Evolutionary conservation across 2,113 vertebrate species (phyloP), one percentile per base, ranked within the genome.

Genomic region (Mormyrus iriodes): DNA sequence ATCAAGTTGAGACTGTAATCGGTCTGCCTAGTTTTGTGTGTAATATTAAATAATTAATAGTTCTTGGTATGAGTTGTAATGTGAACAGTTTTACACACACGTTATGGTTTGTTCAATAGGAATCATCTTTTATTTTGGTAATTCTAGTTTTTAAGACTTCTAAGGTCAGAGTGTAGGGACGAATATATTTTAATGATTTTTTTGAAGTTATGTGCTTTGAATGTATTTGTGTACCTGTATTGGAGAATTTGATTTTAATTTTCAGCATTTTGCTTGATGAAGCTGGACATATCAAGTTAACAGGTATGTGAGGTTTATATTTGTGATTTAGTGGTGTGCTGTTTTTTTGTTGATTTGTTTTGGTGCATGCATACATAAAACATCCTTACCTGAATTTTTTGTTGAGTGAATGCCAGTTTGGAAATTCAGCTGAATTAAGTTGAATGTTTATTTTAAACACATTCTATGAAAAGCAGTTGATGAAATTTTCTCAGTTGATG

Each of bases 211-310:
- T 83, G 87, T 92, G 79, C 88, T 55, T 93, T 51, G 90, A 91
- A 94, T 90, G 90, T 88, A 93, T 92, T 58, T 94, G 90, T 95
- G 91, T 94, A 95, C 92, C 90, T 93, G 92, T 94, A 91, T 96
- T 96, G 92, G 95, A 96, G 93, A 97, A 96, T 97, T 93, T 96
- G 93, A 94, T 97, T 95, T 97, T 98, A 93, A 97, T 96, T 99
- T 99, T 96, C 97, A 99, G 98, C 96, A 99, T 99, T 97, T 97
- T 99, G 96, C 97, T 99, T 96, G 98, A 99, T 97, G 98, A 99
- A 98, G 96, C 97, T 96, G 98, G 98, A 97, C 98, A 99, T 96
- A 99, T 99, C 97, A 99, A 99, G 94, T 96, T 99, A 97, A 99
- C 98, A 97, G 98, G 98, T 99, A 95, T 87, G 95, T 88, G 90